Evolutionary conservation across 2,113 vertebrate species (phyloP).

Genomic region (Mixornis gularis): DNA sequence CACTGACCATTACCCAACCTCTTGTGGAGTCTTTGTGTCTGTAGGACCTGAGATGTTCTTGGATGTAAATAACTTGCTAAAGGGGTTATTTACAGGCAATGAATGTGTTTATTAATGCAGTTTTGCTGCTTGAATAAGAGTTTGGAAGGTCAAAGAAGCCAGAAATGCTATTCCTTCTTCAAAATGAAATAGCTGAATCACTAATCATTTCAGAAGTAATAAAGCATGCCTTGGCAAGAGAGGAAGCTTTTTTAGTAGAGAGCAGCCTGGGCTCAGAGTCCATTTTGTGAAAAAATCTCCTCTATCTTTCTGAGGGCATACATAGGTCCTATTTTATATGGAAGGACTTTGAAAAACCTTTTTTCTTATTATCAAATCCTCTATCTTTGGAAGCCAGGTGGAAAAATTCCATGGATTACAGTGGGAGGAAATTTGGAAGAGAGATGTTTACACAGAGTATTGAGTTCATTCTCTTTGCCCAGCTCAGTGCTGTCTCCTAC

Average conservation of each 20-base stretch:
- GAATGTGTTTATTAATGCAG: background rate
- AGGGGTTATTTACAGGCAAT: background rate
- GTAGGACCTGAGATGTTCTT: background rate
- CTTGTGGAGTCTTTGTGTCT: background rate
- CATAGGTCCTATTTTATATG: background rate
- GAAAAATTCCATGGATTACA: background rate
- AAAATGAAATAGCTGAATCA: background rate
- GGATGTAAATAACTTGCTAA: background rate
- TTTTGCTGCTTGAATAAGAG: background rate
- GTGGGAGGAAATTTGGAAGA: background rate
- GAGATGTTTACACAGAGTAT: background rate
- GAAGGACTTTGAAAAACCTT: background rate
- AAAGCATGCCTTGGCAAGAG: background rate
- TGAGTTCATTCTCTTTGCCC: background rate
- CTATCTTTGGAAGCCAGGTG: background rate
- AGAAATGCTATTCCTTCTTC: background rate
- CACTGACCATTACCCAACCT: rapidly evolving
- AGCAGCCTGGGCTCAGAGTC: background rate
- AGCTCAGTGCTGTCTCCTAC: background rate
- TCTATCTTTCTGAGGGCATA: background rate
- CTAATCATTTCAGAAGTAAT: background rate
- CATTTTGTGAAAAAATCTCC: background rate
- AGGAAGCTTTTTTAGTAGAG: background rate
- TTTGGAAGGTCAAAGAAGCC: background rate
- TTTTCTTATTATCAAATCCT: background rate